Conservation (phyloP, 1,140 invertebrate species). For the Campoletis sonorensis region DNA sequence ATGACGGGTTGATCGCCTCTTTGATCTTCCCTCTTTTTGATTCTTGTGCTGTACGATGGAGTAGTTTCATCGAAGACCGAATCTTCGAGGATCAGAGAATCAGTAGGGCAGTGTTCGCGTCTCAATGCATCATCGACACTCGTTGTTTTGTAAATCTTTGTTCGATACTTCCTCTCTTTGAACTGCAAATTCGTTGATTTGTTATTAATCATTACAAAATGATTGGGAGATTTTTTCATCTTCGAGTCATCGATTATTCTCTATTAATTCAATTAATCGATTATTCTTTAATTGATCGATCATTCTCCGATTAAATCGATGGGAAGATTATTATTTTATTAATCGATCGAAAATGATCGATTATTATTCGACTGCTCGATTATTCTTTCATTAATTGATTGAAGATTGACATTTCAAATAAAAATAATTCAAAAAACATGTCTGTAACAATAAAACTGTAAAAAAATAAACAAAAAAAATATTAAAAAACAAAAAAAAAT, state of each 20-base stretch:
- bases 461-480: no score
- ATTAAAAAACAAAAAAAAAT: no score
- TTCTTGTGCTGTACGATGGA: slow-evolving; percentile 44
- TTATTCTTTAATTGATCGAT: no score
- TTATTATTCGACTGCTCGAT: background rate
- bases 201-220: background rate
- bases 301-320: no score
- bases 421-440: no score
- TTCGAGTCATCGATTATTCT: no score
- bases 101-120: slow-evolving; percentile 66
- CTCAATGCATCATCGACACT: slow-evolving; percentile 65
- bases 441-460: no score
- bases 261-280: no score
- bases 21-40: slow-evolving; percentile 67
- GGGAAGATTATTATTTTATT: no score
- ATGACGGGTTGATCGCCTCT: slow-evolving; percentile 85
- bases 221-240: background rate
- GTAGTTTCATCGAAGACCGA: slow-evolving; percentile 18
- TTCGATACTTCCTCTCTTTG: slow-evolving; percentile 70
- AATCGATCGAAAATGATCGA: no score
- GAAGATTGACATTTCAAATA: no score
- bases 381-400: no score
- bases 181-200: slow-evolving; percentile 62
- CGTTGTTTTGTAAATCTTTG: slow-evolving; percentile 66
- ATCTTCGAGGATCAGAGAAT: slow-evolving; percentile 59